Conservation (phyloP, 2,797 vertebrate species). For the Calcarius lapponicus region DNA sequence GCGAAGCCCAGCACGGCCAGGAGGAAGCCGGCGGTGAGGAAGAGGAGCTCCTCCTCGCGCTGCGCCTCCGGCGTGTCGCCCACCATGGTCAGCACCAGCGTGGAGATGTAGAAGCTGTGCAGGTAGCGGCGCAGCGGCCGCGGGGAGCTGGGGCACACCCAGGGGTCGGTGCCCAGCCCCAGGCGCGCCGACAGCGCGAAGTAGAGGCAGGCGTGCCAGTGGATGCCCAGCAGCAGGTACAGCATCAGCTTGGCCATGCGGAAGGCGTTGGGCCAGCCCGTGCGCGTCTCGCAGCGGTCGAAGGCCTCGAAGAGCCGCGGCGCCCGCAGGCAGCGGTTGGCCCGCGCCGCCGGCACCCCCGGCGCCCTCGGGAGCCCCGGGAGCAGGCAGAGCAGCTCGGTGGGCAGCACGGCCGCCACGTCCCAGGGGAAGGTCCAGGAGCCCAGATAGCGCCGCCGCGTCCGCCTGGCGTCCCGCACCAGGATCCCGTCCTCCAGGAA, state of each 20-base stretch:
- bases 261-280: constrained; percentile 86
- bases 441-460: constrained; percentile 76
- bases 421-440: constrained; percentile 83
- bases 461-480: constrained; percentile 75
- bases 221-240: constrained; percentile 88
- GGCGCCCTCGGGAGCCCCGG: constrained; percentile 57
- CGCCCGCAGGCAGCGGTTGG: constrained; percentile 86
- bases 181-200: constrained; percentile 85
- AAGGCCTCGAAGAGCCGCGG: constrained; percentile 85
- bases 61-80: constrained; percentile 83
- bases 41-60: constrained; percentile 86
- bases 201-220: constrained; percentile 93
- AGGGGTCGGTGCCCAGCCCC: constrained; percentile 84
- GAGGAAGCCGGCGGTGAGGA: constrained; percentile 87
- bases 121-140: constrained; percentile 85
- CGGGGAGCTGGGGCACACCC: constrained; percentile 88
- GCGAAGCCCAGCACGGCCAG: constrained; percentile 92
- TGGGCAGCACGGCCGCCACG: constrained; percentile 83
- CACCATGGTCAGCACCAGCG: constrained; percentile 88
- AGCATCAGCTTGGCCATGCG: constrained; percentile 89
- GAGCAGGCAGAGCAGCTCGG: constrained; percentile 83
- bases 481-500: constrained; percentile 91
- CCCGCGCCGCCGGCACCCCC: constrained; percentile 76
- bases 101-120: constrained; percentile 93
- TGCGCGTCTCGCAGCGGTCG: constrained; percentile 87